Conservation (phyloP, 1,140 invertebrate genomes). For the Zaprionus nigranus region DNA sequence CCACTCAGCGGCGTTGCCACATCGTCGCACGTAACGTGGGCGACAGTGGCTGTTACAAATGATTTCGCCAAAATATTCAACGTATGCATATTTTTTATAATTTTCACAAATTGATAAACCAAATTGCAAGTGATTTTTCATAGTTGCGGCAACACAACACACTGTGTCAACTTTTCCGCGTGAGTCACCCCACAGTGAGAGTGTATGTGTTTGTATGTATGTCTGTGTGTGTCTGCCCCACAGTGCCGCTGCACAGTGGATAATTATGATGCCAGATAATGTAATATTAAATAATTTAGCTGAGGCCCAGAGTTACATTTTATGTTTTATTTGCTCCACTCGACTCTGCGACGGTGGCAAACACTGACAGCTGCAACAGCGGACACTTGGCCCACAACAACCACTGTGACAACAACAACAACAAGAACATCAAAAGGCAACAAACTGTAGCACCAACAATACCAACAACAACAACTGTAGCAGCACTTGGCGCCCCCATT, state of each 20-base stretch:
- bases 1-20: conserved; percentile 60
- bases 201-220: not conserved
- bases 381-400: conserved; percentile 53
- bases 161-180: conserved; percentile 5
- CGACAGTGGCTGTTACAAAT: conserved; percentile 73
- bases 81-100: conserved; percentile 83
- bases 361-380: conserved; percentile 72
- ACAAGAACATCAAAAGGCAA: conserved; percentile 1
- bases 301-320: conserved; percentile 50
- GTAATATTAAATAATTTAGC: conserved; percentile 71
- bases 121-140: conserved; percentile 83
- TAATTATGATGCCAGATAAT: conserved; percentile 83
- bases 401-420: conserved; percentile 16
- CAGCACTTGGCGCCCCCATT: conserved; percentile 62
- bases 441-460: conserved; percentile 4
- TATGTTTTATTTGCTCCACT: conserved; percentile 62
- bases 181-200: conserved; percentile 53
- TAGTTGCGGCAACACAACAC: conserved; percentile 37
- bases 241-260: conserved; percentile 34
- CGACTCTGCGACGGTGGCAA: conserved; percentile 68
- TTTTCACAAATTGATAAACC: conserved; percentile 83
- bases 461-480: conserved; percentile 24
- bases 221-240: not conserved
- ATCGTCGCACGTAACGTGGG: conserved; percentile 61
- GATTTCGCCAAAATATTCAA: conserved; percentile 81